Conservation (phyloP, 2,888 invertebrate species). For the Bembecia ichneumoniformis region DNA sequence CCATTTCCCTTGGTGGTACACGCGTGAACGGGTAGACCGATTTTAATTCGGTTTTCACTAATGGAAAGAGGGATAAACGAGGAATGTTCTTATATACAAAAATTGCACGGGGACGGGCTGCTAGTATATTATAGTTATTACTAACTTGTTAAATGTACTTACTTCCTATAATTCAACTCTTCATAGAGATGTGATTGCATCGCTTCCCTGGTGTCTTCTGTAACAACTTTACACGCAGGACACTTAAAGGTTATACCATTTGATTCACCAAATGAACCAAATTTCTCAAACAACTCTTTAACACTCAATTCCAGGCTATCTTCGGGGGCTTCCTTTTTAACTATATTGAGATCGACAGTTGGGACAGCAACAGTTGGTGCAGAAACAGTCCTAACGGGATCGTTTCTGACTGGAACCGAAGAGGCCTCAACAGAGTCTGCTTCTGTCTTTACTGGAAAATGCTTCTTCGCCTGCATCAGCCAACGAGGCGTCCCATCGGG, state of each 20-base stretch:
- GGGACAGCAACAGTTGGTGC: constrained; percentile 3
- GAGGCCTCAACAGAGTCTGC: neutral
- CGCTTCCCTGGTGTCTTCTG: constrained; percentile 69
- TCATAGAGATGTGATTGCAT: constrained; percentile 78
- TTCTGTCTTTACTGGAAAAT: constrained; percentile 33
- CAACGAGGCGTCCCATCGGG: constrained; percentile 41
- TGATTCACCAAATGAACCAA: constrained; percentile 60
- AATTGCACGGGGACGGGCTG: no score
- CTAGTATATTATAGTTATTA: neutral
- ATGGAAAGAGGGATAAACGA: no score
- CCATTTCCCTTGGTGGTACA: no score
- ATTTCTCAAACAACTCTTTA: constrained; percentile 37
- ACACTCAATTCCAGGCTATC: constrained; percentile 21
- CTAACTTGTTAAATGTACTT: constrained; percentile 20
- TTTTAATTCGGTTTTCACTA: no score
- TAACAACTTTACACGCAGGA: constrained; percentile 73
- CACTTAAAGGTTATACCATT: constrained; percentile 72
- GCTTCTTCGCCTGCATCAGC: constrained; percentile 41
- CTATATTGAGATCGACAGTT: constrained; percentile 38
- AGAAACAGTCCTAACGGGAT: neutral
- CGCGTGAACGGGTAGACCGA: no score
- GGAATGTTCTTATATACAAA: no score
- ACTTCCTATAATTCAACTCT: constrained; percentile 78
- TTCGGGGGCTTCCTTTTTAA: constrained; percentile 40
- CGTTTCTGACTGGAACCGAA: neutral